These are phyloP conservation scores for Agrypnus murinus DNA, from an alignment of 2,888 invertebrate genomes.

Conservation along the genomic window DNA sequence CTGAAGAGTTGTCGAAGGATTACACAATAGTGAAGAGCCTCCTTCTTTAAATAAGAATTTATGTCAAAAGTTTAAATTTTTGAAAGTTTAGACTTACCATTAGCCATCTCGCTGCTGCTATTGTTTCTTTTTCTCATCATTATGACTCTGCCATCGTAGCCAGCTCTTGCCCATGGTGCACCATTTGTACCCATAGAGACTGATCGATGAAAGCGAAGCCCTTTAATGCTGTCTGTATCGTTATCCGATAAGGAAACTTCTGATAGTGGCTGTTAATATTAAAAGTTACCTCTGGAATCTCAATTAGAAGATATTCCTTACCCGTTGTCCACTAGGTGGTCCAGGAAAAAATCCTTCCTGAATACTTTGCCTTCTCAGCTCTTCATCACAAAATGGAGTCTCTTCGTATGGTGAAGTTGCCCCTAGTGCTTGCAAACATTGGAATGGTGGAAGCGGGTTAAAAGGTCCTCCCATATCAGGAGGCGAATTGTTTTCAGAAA, in stretches of 20 bases:
- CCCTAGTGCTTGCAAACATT: conserved; percentile 75
- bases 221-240: conserved; percentile 73
- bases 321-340: conserved; percentile 69
- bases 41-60: conserved; percentile 76
- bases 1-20: conserved; percentile 91
- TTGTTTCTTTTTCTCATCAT: conserved; percentile 81
- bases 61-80: too few species aligned
- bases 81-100: conserved; percentile 66
- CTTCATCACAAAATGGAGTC: conserved; percentile 71
- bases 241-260: conserved; percentile 74
- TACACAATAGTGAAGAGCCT: conserved; percentile 88
- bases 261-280: conserved; percentile 70
- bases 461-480: conserved; percentile 74
- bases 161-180: conserved; percentile 76
- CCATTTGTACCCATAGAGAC: conserved; percentile 88
- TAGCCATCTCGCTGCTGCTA: conserved; percentile 79
- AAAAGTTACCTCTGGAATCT: too few species aligned
- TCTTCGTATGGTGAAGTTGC: conserved; percentile 63
- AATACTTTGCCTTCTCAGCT: conserved; percentile 70
- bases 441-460: conserved; percentile 75
- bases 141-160: conserved; percentile 75
- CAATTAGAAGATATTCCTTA: too few species aligned
- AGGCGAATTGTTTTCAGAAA: conserved; percentile 75
- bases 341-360: conserved; percentile 64
- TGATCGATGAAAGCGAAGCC: conserved; percentile 85